phyloP scores from a whole-genome alignment of 2,797 vertebrate genomes.

The Etheostoma nigrum region DNA sequence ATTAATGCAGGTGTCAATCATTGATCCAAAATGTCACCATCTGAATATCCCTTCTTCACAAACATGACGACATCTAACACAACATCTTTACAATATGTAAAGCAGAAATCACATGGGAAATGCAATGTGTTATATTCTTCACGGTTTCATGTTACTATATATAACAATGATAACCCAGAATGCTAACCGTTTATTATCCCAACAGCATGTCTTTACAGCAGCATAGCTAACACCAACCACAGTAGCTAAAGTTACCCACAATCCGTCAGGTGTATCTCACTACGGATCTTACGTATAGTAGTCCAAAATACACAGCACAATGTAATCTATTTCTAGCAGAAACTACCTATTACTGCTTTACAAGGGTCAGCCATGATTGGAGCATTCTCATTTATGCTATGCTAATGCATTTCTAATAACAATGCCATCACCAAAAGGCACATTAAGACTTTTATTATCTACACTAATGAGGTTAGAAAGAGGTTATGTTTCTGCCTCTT shows the following conservation, averaged over 20 bases:
- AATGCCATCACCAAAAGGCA: constrained; percentile 26
- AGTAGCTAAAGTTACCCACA: too few species aligned
- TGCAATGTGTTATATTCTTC: too few species aligned
- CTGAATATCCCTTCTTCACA: not conserved
- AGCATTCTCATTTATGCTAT: constrained; percentile 36
- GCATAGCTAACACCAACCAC: too few species aligned
- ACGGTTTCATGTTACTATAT: too few species aligned
- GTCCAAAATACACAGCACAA: not conserved
- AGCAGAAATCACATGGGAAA: constrained; percentile 2
- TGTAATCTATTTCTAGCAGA: constrained; percentile 36
- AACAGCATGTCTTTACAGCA: too few species aligned
- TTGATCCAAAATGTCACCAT: constrained; percentile 17
- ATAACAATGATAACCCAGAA: too few species aligned
- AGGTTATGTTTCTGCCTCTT: constrained; percentile 11
- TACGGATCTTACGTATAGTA: too few species aligned
- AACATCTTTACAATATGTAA: not conserved
- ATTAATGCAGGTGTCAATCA: constrained; percentile 16
- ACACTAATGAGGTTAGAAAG: constrained; percentile 24
- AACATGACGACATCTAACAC: not conserved
- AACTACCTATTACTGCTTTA: constrained; percentile 35
- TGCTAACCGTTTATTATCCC: too few species aligned
- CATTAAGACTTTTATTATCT: constrained; percentile 36
- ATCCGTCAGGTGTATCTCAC: too few species aligned
- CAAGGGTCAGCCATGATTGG: constrained; percentile 25
- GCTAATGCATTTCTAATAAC: constrained; percentile 28